Percentiles rank a stretch among this genome's conserved stretches.
These are phyloP conservation scores for Galemys pyrenaicus DNA, from an alignment of 2,113 vertebrate genomes.

Conservation along the genomic window DNA sequence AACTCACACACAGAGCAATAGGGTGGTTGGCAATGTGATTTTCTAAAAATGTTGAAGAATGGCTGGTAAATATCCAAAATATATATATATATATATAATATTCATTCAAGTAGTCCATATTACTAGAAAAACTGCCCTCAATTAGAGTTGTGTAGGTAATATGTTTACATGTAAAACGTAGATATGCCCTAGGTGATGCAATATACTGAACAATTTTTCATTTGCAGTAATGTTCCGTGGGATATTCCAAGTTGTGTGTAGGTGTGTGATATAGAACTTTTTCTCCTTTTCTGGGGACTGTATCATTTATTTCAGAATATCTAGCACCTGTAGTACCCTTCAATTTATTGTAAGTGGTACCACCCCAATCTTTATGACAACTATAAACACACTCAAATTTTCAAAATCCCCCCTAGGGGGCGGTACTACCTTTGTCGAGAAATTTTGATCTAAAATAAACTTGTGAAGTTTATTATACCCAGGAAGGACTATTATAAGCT, in stretches of 20 bases:
- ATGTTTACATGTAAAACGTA: neutral
- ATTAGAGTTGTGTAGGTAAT: neutral
- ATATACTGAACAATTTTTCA: neutral
- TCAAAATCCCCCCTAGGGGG: slow-evolving; percentile 50
- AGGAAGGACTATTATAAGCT: neutral
- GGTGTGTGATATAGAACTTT: neutral
- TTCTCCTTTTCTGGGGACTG: neutral
- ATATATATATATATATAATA: neutral
- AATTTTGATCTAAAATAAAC: neutral
- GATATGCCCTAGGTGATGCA: neutral
- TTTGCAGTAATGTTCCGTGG: neutral
- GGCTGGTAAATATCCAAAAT: neutral
- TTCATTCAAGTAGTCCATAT: neutral
- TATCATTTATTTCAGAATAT: neutral
- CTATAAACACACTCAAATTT: neutral
- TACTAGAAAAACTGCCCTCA: neutral
- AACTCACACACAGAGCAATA: neutral
- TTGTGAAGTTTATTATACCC: neutral
- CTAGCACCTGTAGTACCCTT: neutral
- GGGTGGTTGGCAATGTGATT: neutral
- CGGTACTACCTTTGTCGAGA: slow-evolving; percentile 41
- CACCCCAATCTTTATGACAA: neutral
- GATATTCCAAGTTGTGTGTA: neutral
- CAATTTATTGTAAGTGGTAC: neutral
- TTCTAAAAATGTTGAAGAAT: neutral